Evolutionary conservation across 2,888 invertebrate genomes (phyloP), one percentile per base, ranked within the genome.

Genomic region (Acleris holmiana): DNA sequence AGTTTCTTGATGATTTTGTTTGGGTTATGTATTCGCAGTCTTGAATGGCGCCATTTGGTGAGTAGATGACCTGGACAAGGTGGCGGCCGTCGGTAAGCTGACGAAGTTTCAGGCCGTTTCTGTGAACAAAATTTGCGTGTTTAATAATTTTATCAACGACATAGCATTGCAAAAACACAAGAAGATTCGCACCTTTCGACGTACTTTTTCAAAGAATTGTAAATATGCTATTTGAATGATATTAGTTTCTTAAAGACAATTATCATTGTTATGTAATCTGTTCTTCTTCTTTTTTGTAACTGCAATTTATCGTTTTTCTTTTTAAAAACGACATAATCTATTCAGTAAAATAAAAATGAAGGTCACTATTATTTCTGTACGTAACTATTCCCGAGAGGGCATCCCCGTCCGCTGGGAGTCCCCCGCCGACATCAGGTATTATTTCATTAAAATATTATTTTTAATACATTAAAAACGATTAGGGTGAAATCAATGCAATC

Each of bases 41-140:
- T 78, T 94, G 92, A 5, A 96, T 86, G 64, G 83, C 88, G 73
- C 94, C 93, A 74, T 93, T 90, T 74, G 93, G 92, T 59, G 94
- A 89, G 89, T 95, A 95, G 71, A 96, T 95, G 41, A 95, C 84
- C 85, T 96, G 95, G 53, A 96, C 93, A 82, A 96, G 93, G 84
- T 94, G 94, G 73, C 91, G 89, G 63, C 95, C 95, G 77, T 95
- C 94, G n/a, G 95, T 94, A 71, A 96, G 85, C 81, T 96, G 95
- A 19, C 95, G 94, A 23, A 95, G 92, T 71, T 93, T 93, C 21
- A 95, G 79, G 1, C 94, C 94, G 55, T 81, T 80, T 65, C 94
- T 94, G 91, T 23, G 91, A 40, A 92, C 80, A 86, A 87, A 71
- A 59, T 55, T 74, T 71, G 68, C 23, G 69, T 23, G 49, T 47